Evolutionary conservation across 2,888 invertebrate species (phyloP).

Genomic region (Aradus depressus): DNA sequence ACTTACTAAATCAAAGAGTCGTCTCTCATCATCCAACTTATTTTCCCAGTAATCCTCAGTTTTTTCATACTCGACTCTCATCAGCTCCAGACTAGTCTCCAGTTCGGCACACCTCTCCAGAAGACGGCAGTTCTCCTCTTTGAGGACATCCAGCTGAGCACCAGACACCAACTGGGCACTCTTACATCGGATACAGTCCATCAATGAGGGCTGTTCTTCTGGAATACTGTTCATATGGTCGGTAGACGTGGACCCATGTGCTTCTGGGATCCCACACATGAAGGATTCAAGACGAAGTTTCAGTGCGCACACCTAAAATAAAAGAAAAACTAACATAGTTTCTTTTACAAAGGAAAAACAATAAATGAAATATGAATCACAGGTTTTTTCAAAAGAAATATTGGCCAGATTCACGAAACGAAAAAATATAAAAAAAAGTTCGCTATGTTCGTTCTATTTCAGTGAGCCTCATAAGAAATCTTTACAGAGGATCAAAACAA

Average conservation of each 20-base stretch:
- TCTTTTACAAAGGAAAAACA: too few species aligned
- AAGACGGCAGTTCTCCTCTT: conserved; percentile 22
- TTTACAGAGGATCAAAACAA: too few species aligned
- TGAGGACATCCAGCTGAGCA: conserved; percentile 9
- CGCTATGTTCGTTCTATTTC: too few species aligned
- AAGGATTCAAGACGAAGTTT: conserved; percentile 13
- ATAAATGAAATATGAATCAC: too few species aligned
- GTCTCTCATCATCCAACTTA: conserved; percentile 67
- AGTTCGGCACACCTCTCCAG: conserved; percentile 46
- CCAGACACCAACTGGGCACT: not conserved
- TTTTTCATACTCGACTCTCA: conserved; percentile 66
- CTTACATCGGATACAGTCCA: conserved; percentile 14
- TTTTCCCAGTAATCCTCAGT: conserved; percentile 79
- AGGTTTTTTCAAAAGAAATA: too few species aligned
- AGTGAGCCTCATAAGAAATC: too few species aligned
- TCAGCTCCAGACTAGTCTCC: conserved; percentile 59
- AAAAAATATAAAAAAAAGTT: too few species aligned
- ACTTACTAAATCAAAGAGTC: conserved; percentile 45
- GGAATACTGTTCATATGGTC: too few species aligned
- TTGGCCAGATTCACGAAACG: too few species aligned
- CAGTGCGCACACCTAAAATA: conserved; percentile 25
- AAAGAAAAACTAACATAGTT: too few species aligned
- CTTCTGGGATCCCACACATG: conserved; percentile 11
- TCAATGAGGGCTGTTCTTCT: not conserved
- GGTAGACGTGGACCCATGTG: too few species aligned